phyloP scores from a whole-genome alignment of 2,888 invertebrate genomes.

The Nomada flava region DNA sequence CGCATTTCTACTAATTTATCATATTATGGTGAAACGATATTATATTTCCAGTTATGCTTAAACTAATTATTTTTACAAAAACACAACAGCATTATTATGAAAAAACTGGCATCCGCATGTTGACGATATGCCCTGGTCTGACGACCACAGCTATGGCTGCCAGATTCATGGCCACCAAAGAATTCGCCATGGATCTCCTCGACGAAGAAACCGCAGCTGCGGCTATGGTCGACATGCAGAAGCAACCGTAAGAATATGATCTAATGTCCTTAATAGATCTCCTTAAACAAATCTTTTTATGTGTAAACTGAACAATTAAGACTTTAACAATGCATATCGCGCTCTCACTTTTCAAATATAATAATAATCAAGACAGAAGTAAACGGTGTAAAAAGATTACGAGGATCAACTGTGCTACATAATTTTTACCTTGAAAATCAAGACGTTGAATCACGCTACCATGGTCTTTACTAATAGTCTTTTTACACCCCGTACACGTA shows the following conservation, averaged over 20 bases:
- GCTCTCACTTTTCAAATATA: too few relatives aligned
- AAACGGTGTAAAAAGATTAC: too few relatives aligned
- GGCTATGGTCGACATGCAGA: constrained; percentile 63
- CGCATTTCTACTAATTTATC: not conserved
- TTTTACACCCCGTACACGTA: too few relatives aligned
- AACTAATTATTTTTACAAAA: not conserved
- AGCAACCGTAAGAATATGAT: constrained; percentile 73
- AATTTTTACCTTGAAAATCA: too few relatives aligned
- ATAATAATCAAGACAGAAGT: too few relatives aligned
- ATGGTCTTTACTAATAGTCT: too few relatives aligned
- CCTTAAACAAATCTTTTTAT: too few relatives aligned
- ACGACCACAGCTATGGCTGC: constrained; percentile 75
- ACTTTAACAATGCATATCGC: too few relatives aligned
- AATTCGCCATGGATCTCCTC: constrained; percentile 67
- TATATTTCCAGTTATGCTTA: not conserved
- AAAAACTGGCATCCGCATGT: constrained; percentile 78
- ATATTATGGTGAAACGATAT: not conserved
- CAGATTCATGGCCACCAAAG: constrained; percentile 69
- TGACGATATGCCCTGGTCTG: constrained; percentile 81
- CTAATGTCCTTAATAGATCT: too few relatives aligned
- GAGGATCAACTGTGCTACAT: too few relatives aligned
- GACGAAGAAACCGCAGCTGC: constrained; percentile 69
- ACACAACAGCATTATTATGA: constrained; percentile 70
- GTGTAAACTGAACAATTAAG: too few relatives aligned
- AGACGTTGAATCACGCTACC: too few relatives aligned